phyloP scores from a whole-genome alignment of 2,797 vertebrate genomes.

The Galagoides demidoff region DNA sequence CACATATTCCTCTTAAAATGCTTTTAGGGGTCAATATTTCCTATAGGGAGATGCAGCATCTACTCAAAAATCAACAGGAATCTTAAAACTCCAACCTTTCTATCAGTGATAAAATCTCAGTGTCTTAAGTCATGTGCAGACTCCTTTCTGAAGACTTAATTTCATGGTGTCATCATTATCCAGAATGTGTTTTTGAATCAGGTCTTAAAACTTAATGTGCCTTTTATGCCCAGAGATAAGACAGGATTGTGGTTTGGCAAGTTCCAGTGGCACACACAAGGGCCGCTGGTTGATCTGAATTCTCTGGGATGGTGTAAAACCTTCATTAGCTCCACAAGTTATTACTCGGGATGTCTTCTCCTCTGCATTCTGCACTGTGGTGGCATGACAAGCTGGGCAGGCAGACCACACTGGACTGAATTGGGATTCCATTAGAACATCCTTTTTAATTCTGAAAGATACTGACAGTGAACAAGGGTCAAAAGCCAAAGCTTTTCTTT shows the following conservation, averaged over 20 bases:
- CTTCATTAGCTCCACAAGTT: conserved; percentile 63
- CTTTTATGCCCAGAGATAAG: conserved; percentile 82
- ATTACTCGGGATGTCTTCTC: conserved; percentile 47
- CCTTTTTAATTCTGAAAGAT: conserved; percentile 51
- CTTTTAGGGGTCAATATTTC: conserved; percentile 57
- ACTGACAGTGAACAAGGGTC: conserved; percentile 42
- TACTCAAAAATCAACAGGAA: conserved; percentile 82
- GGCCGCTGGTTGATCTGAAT: conserved; percentile 58
- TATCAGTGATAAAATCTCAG: conserved; percentile 81
- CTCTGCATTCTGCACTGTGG: not conserved
- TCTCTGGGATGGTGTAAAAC: conserved; percentile 76
- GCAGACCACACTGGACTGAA: conserved; percentile 52
- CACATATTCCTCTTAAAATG: conserved; percentile 53
- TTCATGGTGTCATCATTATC: conserved; percentile 83
- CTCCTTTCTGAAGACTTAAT: conserved; percentile 82
- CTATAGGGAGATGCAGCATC: conserved; percentile 59
- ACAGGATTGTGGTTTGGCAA: conserved; percentile 75
- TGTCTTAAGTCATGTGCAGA: conserved; percentile 76
- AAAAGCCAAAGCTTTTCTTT: conserved; percentile 60
- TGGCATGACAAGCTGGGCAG: conserved; percentile 47
- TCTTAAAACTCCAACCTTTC: conserved; percentile 66
- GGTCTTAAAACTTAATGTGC: conserved; percentile 87
- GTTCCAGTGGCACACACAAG: conserved; percentile 49
- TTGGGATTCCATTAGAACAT: conserved; percentile 53
- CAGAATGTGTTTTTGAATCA: conserved; percentile 86